Base-by-base conservation (phyloP, 2,888 invertebrate genomes). In the Lithophane semibrunnea region DNA sequence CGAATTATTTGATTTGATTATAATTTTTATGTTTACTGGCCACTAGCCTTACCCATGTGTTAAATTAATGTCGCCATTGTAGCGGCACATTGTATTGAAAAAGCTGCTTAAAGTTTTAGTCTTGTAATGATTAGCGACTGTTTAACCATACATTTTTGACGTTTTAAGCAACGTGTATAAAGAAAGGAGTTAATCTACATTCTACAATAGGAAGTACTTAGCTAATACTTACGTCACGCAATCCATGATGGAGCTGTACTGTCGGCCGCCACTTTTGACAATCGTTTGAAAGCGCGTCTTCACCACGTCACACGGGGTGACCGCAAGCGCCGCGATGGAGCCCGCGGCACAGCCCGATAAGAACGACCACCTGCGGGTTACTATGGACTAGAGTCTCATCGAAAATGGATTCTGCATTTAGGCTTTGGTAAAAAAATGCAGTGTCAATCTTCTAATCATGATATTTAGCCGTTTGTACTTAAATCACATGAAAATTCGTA, bases 291-390 rank as follows among this genome's bases (percentile, higher is more conserved):
- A 97, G 89, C 99, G 97, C 0, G 99, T 99, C 97, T 99, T 99
- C 65, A 99, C 98, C 79, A 99, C 99, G 96, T 99, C 99, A 91
- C 99, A 97, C 0, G 99, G 99, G 96, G 99, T 99, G 0, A 99
- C 99, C 21, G 96, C 94, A 52, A 99, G 94, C 0, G 99, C 99
- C 12, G 99, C 98, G 47, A 97, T 96, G 8, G 99, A 99, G 18
- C 99, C 99, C 47, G 99, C 98, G 21, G 97, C 97, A 92, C 98
- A 98, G 0, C 99, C 99, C 29, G 99, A 97, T 54, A 99, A 89
- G 96, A 99, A 99, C 44, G 99, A 99, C 95, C 99, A 99, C 98
- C 99, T 99, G 92, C 4, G 10, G 92, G 47, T 16, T 5, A 37
- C 4, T 18, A 61, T 29, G 4, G 3, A 44, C 16, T 37, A 52